Conservation (phyloP, 2,888 invertebrate genomes). For the Torymus tubicola region DNA sequence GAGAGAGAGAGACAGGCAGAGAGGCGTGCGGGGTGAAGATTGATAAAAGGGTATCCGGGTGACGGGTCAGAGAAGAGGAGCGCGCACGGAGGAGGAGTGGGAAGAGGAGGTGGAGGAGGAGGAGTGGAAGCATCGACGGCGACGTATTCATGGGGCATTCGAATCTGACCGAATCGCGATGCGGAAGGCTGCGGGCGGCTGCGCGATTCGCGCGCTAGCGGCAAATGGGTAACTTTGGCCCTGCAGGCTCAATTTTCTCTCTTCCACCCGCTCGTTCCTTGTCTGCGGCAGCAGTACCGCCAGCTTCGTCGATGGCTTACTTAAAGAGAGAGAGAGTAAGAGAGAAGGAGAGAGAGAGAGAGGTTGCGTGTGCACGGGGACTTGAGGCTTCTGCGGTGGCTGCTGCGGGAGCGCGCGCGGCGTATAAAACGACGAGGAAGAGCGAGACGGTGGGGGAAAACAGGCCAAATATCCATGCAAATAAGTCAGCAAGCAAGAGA, state of each 20-base stretch:
- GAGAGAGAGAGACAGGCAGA: neutral
- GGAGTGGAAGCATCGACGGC: neutral
- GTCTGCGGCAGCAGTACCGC: neutral
- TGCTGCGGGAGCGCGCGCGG: constrained; percentile 16
- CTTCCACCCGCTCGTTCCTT: neutral
- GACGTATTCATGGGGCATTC: constrained; percentile 37
- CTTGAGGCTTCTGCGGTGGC: constrained; percentile 32
- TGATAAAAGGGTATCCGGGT: constrained; percentile 41
- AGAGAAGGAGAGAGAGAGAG: neutral
- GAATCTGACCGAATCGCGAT: constrained; percentile 35
- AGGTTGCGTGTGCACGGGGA: constrained; percentile 18
- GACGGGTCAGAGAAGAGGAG: constrained; percentile 9
- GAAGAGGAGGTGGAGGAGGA: neutral
- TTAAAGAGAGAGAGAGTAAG: constrained; percentile 29
- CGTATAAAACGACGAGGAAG: constrained; percentile 5
- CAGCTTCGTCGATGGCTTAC: constrained; percentile 14
- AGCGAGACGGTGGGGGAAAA: neutral
- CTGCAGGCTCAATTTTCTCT: constrained; percentile 24
- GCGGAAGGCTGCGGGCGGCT: constrained; percentile 32
- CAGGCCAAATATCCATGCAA: constrained; percentile 51
- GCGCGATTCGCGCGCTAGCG: constrained; percentile 30
- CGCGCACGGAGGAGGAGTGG: neutral
- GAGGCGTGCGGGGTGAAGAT: constrained; percentile 5
- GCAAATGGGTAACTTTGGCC: constrained; percentile 39
- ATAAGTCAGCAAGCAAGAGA: constrained; percentile 32